Percentiles rank a stretch among this genome's conserved stretches.
Evolutionary conservation across 2,797 vertebrate species (phyloP).

Genomic region (Sebastes cheni): DNA sequence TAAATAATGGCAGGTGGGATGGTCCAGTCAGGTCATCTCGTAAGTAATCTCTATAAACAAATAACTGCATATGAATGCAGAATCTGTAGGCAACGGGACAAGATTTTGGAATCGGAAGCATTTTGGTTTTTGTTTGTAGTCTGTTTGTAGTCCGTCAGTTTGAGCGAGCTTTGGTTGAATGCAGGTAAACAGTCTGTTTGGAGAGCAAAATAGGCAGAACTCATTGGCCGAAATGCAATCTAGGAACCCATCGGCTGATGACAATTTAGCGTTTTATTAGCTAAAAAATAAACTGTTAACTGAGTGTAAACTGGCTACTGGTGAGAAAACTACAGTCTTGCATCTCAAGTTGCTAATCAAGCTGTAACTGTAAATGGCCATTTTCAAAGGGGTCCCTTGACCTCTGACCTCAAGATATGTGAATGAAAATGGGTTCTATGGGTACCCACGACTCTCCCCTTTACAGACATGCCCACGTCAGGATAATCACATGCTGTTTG

Average conservation of each 20-base stretch:
- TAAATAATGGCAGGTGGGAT: neutral
- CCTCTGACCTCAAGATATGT: too few relatives aligned
- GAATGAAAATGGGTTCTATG: too few relatives aligned
- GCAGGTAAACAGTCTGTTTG: too few relatives aligned
- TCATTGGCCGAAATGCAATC: neutral
- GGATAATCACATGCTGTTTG: fast-evolving
- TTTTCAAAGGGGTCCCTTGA: too few relatives aligned
- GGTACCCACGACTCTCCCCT: too few relatives aligned
- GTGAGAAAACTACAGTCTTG: neutral
- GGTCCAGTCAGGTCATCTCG: neutral
- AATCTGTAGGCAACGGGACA: neutral
- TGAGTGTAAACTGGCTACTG: neutral
- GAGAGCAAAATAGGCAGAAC: neutral
- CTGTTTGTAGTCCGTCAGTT: neutral
- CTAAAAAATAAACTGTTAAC: neutral
- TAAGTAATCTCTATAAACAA: neutral
- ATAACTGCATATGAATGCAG: neutral
- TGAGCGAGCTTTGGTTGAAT: neutral
- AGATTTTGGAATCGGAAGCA: neutral
- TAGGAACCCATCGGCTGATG: neutral
- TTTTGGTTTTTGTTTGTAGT: neutral
- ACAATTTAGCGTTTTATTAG: neutral
- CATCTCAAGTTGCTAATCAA: neutral
- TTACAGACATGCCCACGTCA: too few relatives aligned
- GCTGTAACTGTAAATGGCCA: neutral